Percentiles rank a stretch among this genome's conserved stretches.
These are phyloP conservation scores for Megaceryle torquata DNA, from an alignment of 2,113 vertebrate genomes.

Conservation along the genomic window DNA sequence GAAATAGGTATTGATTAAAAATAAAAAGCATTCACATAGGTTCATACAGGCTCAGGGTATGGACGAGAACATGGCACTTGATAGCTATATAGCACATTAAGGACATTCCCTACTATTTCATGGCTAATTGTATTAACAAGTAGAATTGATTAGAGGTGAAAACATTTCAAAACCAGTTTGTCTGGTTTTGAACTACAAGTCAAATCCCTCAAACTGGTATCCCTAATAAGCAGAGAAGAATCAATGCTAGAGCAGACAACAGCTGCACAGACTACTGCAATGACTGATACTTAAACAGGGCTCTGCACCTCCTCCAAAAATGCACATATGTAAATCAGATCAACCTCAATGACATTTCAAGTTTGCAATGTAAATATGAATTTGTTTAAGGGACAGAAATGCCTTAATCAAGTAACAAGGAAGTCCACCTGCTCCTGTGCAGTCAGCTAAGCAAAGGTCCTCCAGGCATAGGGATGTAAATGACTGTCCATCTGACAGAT, in stretches of 20 bases:
- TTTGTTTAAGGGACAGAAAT: not conserved
- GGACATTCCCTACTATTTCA: not conserved
- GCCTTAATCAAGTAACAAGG: not conserved
- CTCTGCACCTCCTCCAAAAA: conserved; percentile 37
- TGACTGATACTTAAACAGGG: conserved; percentile 13
- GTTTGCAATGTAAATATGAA: not conserved
- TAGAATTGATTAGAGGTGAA: not conserved
- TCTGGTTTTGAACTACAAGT: not conserved
- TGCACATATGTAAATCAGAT: conserved; percentile 36
- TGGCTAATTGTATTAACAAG: not conserved
- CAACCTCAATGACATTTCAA: not conserved
- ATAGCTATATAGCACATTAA: not conserved
- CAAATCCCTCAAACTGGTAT: not conserved
- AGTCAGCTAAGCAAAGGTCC: conserved; percentile 1
- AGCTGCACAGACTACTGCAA: conserved; percentile 8
- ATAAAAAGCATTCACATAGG: not conserved
- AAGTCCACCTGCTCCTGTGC: not conserved
- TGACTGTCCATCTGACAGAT: not conserved
- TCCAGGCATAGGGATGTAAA: not conserved
- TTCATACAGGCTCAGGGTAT: not conserved
- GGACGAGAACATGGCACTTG: not conserved
- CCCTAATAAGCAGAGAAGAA: not conserved
- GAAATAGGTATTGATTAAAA: not conserved
- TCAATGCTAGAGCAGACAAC: not conserved
- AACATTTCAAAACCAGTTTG: not conserved